These are phyloP conservation scores for Xyliphius kryptos DNA, from an alignment of 2,113 vertebrate genomes.

Conservation along the genomic window DNA sequence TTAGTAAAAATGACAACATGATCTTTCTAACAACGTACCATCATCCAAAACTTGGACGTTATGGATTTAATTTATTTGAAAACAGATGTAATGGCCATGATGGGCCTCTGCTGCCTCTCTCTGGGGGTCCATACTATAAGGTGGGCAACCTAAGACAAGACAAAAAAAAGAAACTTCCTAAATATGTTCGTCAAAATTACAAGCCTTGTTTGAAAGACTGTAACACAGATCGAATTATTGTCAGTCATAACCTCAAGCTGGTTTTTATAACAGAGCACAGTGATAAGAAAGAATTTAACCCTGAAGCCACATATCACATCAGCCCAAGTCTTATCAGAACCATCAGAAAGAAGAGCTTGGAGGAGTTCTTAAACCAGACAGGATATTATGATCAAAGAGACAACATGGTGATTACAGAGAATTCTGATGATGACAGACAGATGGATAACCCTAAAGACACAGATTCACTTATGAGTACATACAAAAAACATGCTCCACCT, in stretches of 20 bases:
- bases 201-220: background rate
- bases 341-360: background rate
- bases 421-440: background rate
- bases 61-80: too few relatives aligned
- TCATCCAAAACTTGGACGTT: too few relatives aligned
- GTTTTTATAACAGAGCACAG: constrained; percentile 26
- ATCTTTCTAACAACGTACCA: background rate
- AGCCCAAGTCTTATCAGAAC: constrained; percentile 2
- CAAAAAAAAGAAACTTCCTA: background rate
- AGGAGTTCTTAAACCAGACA: background rate
- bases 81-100: too few relatives aligned
- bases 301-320: background rate
- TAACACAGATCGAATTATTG: constrained; percentile 29
- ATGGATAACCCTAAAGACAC: background rate
- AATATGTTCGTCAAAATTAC: background rate
- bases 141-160: constrained; percentile 8
- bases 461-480: background rate
- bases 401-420: background rate
- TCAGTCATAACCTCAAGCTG: background rate
- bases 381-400: background rate
- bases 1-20: constrained; percentile 20
- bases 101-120: too few relatives aligned
- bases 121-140: constrained; percentile 9
- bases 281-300: background rate
- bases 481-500: background rate